phyloP scores from a whole-genome alignment of 2,797 vertebrate genomes.

The Cichlasoma orientale region DNA sequence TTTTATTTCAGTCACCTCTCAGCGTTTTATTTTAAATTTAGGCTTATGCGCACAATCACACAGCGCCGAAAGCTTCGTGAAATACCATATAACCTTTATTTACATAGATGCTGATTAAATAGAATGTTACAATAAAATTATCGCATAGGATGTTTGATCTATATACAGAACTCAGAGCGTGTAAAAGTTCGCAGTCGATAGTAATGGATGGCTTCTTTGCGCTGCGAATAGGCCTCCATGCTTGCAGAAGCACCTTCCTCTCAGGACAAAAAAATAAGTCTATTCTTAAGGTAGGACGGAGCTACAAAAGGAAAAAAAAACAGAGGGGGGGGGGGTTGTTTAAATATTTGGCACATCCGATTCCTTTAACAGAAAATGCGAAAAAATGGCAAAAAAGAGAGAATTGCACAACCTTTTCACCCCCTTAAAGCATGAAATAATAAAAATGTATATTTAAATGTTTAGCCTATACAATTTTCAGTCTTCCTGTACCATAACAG shows the following conservation, averaged over 20 bases:
- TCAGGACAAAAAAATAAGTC: background rate
- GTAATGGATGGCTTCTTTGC: conserved; percentile 28
- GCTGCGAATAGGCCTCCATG: conserved; percentile 41
- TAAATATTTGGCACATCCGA: conserved; percentile 67
- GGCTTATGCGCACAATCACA: conserved; percentile 45
- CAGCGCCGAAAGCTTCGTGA: conserved; percentile 64
- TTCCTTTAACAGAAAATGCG: conserved; percentile 59
- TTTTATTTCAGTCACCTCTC: background rate
- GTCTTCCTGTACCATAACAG: conserved; percentile 71
- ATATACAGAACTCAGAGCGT: conserved; percentile 77
- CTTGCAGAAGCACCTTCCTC: conserved; percentile 39
- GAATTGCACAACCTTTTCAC: conserved; percentile 67
- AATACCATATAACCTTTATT: conserved; percentile 88
- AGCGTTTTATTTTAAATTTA: background rate
- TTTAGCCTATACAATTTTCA: conserved; percentile 61
- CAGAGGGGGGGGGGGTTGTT: no score
- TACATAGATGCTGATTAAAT: conserved; percentile 89
- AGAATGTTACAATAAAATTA: conserved; percentile 87
- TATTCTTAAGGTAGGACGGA: conserved; percentile 33
- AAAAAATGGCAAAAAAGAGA: conserved; percentile 47
- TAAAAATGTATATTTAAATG: conserved; percentile 50
- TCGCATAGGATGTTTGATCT: conserved; percentile 79
- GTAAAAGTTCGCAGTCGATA: conserved; percentile 45
- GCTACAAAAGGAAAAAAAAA: background rate
- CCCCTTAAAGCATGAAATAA: conserved; percentile 39